A percentile compares a stretch with the other conserved stretches of the same genome.
Conservation (phyloP, 2,888 invertebrate genomes). For the Strigamia transsilvanica region DNA sequence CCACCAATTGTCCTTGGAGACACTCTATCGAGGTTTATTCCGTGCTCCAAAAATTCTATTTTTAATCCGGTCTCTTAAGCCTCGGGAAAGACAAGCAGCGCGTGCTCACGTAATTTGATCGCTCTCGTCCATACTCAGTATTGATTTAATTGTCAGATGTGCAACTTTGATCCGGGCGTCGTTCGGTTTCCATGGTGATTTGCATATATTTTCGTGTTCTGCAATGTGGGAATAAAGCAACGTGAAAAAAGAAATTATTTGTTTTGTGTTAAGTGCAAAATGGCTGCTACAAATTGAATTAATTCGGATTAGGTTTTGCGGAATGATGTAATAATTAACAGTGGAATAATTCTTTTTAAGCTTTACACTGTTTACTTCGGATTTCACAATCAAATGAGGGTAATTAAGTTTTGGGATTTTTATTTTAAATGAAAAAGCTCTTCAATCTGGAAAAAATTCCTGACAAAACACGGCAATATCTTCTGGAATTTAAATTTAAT, state of each 20-base stretch:
- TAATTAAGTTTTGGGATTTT: no score
- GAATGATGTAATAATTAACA: no score
- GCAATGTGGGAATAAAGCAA: neutral
- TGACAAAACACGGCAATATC: no score
- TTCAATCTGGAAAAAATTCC: no score
- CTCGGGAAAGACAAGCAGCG: conserved; percentile 36
- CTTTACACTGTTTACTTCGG: no score
- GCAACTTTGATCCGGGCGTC: conserved; percentile 39
- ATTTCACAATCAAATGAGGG: no score
- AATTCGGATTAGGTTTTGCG: no score
- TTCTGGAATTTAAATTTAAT: no score
- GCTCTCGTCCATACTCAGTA: conserved; percentile 45
- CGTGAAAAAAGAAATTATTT: neutral
- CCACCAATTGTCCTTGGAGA: no score
- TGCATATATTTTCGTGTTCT: conserved; percentile 37
- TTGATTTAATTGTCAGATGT: conserved; percentile 49
- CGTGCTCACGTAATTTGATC: conserved; percentile 48
- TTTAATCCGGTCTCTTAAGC: conserved; percentile 42
- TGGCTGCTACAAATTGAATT: neutral
- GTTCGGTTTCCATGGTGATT: conserved; percentile 41
- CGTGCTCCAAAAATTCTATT: conserved; percentile 13
- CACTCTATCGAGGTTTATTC: neutral
- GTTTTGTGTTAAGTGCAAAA: neutral
- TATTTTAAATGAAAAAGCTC: no score
- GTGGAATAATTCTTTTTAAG: no score